These are phyloP conservation scores for Linurgus olivaceus DNA, from an alignment of 2,797 vertebrate species.

Conservation along the genomic window DNA sequence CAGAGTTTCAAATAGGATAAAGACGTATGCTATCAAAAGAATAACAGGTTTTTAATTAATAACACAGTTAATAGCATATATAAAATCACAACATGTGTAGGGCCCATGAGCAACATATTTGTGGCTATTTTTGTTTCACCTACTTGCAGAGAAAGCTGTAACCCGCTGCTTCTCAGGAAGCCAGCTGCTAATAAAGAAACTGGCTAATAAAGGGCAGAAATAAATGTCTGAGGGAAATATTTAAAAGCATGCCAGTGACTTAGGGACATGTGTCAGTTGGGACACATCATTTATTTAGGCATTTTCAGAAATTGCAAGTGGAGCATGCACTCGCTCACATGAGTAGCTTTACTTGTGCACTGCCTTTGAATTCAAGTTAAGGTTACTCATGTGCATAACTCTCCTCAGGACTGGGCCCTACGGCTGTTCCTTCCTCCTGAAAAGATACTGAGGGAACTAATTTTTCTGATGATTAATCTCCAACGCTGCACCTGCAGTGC, in stretches of 20 bases:
- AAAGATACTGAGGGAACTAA: slow-evolving; percentile 56
- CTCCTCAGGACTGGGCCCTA: slow-evolving; percentile 27
- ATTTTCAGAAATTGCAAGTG: background rate
- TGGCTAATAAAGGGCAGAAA: background rate
- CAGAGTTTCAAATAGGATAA: background rate
- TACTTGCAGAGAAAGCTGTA: background rate
- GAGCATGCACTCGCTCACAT: background rate
- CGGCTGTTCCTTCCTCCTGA: slow-evolving; percentile 35
- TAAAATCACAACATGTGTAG: background rate
- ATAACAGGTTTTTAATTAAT: background rate
- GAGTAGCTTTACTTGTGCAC: background rate
- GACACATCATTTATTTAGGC: slow-evolving; percentile 18
- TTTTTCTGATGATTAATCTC: slow-evolving; percentile 68
- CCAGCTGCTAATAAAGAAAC: background rate
- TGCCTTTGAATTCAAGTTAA: slow-evolving; percentile 18
- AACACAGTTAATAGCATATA: background rate
- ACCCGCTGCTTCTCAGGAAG: background rate
- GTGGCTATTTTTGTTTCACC: background rate
- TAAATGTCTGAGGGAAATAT: background rate
- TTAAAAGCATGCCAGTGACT: background rate
- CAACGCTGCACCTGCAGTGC: slow-evolving; percentile 52
- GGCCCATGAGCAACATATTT: background rate
- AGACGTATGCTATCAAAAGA: background rate
- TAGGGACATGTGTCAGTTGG: background rate
- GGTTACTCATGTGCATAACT: slow-evolving; percentile 43